These are phyloP conservation scores for Macrotus californicus DNA, from an alignment of 2,113 vertebrate genomes.

Conservation along the genomic window DNA sequence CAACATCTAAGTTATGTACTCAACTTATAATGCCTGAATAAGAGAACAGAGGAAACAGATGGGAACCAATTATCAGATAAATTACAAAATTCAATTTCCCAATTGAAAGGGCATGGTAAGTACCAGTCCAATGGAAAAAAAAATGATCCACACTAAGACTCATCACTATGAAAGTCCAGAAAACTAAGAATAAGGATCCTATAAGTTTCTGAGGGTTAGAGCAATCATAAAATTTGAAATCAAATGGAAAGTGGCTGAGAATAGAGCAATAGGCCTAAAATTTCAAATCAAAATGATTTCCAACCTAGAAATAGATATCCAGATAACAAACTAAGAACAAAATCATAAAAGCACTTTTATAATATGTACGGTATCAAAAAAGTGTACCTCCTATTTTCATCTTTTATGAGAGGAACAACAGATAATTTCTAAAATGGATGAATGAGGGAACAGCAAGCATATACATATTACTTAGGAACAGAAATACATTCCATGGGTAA, in stretches of 20 bases:
- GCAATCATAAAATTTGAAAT: not conserved
- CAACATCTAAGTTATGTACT: not conserved
- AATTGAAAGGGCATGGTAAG: not conserved
- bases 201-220: not conserved
- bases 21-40: not conserved
- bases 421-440: not conserved
- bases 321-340: not conserved
- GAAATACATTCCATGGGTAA: not conserved
- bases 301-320: not conserved
- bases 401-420: not conserved
- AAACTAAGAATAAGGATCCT: not conserved
- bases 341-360: not conserved
- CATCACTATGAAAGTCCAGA: not conserved
- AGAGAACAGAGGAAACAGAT: not conserved
- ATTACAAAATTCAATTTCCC: not conserved
- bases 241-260: not conserved
- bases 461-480: not conserved
- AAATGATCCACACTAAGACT: not conserved
- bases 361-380: not conserved
- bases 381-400: not conserved
- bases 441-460: not conserved
- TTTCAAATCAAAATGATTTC: not conserved
- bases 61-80: not conserved
- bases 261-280: not conserved
- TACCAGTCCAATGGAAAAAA: not conserved